These are phyloP conservation scores for Pyrgilauda ruficollis DNA, from an alignment of 2,113 vertebrate species.

Conservation along the genomic window DNA sequence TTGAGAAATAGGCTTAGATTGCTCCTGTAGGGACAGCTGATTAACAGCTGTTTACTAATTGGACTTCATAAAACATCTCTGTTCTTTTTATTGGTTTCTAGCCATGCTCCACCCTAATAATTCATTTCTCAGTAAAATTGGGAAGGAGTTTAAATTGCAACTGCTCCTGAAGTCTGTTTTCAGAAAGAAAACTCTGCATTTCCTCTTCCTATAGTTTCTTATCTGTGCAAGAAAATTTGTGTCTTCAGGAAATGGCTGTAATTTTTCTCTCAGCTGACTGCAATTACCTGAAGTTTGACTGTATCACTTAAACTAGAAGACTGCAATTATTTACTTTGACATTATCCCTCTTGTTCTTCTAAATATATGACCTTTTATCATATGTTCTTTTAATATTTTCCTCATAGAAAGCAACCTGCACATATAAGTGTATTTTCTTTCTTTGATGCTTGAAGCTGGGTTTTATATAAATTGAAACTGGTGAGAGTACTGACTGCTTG, in stretches of 20 bases:
- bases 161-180: not conserved
- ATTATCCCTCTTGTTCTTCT: not conserved
- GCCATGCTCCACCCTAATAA: not conserved
- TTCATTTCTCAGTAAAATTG: not conserved
- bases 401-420: not conserved
- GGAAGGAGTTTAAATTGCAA: not conserved
- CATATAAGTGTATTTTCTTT: not conserved
- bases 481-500: not conserved
- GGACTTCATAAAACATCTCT: not conserved
- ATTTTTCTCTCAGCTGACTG: not conserved
- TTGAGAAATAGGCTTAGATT: not conserved
- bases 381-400: not conserved
- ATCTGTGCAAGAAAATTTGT: not conserved
- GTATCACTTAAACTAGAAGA: not conserved
- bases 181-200: not conserved
- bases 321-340: not conserved
- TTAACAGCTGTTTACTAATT: not conserved
- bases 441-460: not conserved
- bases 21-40: not conserved
- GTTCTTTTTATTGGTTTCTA: not conserved
- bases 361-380: not conserved
- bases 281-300: not conserved
- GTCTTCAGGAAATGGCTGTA: not conserved
- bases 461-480: not conserved
- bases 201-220: not conserved